A percentile compares a stretch with the other conserved stretches of the same genome.
These are phyloP conservation scores for Macaca mulatta DNA, from an alignment of 2,113 vertebrate genomes.

Conservation along the genomic window DNA sequence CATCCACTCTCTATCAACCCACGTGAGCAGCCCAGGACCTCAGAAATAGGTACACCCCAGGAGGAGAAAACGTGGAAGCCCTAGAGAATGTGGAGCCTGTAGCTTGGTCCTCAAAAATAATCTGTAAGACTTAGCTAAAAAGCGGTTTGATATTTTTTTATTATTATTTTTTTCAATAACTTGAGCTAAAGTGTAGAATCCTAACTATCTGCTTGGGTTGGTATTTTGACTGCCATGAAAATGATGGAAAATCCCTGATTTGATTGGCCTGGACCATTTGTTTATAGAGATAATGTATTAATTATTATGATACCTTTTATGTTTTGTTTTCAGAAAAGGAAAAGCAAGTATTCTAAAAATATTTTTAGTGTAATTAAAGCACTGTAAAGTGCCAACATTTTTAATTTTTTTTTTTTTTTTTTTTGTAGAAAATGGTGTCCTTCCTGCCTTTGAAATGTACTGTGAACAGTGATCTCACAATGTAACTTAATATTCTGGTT, in stretches of 20 bases:
- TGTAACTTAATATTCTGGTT: too few species aligned
- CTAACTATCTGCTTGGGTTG: too few species aligned
- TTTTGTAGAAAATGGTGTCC: neutral
- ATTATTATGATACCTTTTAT: neutral
- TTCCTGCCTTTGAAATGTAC: neutral
- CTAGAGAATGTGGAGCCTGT: too few species aligned
- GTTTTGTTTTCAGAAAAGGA: neutral
- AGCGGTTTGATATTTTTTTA: too few species aligned
- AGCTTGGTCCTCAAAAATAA: neutral
- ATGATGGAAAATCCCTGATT: neutral
- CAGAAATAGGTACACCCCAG: neutral
- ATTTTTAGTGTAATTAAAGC: neutral
- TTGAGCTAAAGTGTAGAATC: fast-evolving
- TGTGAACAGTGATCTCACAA: too few species aligned
- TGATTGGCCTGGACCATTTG: neutral
- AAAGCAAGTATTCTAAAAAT: neutral
- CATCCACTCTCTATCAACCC: neutral
- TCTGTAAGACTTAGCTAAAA: neutral
- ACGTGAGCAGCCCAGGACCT: neutral
- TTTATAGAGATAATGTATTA: neutral
- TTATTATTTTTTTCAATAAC: too few species aligned
- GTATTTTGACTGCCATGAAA: too few species aligned
- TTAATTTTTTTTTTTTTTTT: too few species aligned
- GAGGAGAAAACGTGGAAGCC: too few species aligned
- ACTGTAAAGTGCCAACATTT: neutral